Percentiles rank a stretch among this genome's conserved stretches.
Evolutionary conservation across 2,113 vertebrate species (phyloP).

Genomic region (Phalacrocorax carbo): DNA sequence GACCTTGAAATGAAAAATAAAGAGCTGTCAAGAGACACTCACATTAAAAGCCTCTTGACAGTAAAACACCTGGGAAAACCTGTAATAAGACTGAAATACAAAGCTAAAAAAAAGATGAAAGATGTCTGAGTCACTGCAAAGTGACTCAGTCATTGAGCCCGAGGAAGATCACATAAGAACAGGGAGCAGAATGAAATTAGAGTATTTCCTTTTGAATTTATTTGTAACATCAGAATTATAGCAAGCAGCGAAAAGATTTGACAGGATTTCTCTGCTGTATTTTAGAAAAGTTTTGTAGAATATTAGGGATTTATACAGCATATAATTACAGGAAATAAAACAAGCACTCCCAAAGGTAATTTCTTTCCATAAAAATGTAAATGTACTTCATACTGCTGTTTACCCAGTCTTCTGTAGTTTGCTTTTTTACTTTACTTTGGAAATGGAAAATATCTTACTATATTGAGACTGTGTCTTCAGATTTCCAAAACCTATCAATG

Average conservation of each 20-base stretch:
- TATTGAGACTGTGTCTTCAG: background rate
- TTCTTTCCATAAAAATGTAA: background rate
- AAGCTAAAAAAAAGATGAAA: background rate
- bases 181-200: background rate
- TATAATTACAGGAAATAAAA: background rate
- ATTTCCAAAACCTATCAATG: background rate
- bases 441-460: background rate
- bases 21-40: background rate
- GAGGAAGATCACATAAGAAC: background rate
- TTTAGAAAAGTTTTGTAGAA: background rate
- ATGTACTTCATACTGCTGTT: background rate
- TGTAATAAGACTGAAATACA: background rate
- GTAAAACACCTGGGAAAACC: background rate
- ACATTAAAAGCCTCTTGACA: background rate
- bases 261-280: accelerated
- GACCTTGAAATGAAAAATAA: background rate
- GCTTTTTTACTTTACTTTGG: background rate
- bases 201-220: background rate
- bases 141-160: background rate
- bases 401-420: background rate
- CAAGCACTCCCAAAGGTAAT: background rate
- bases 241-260: background rate
- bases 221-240: background rate
- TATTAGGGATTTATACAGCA: background rate
- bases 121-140: background rate